Evolutionary conservation across 2,113 vertebrate genomes (phyloP), one percentile per base, ranked within the genome.

Genomic region (Atherinomorus stipes): DNA sequence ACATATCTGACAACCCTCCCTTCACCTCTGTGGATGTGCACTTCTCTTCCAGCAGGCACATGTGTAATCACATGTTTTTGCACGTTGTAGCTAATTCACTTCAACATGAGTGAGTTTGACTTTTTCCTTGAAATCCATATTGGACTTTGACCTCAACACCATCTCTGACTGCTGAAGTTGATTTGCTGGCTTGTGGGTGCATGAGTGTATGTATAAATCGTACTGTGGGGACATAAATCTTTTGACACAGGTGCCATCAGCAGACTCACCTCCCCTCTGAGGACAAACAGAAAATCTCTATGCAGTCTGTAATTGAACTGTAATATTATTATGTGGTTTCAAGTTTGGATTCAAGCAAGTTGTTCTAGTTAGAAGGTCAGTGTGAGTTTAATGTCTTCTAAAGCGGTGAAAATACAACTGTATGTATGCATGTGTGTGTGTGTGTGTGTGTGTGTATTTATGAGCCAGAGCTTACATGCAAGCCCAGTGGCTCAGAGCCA

Each of bases 11-110:
- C n/a, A n/a, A n/a, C n/a, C n/a, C n/a, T n/a, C n/a, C n/a, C n/a
- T n/a, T n/a, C n/a, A n/a, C 38, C 1, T 40, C 3, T 40, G 11
- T 40, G 38, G 3, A 40, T 25, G 22, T n/a, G 16, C 21, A 4
- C 12, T 40, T 2, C 10, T 13, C 64, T 50, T 49, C 23, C 31
- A 9, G 22, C 21, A 19, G 11, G 22, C 51, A 60, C 58, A 18
- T 75, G 76, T 52, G 64, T 54, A 18, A 56, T 81, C 78, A 42
- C 74, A 47, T 60, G 50, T 44, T 56, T 34, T 28, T 40, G 52
- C 12, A 49, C 2, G 50, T 34, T 34, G 56, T 74, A n/a, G n/a
- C n/a, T n/a, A 56, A 69, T 54, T 69, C 53, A 47, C 38, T 53
- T 52, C 40, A 71, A 63, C 40, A 40, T 22, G 47, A 51, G n/a